These are phyloP conservation scores for Phymanthus crucifer DNA, from an alignment of 92 coral and sea anemone genomes.

Conservation along the genomic window DNA sequence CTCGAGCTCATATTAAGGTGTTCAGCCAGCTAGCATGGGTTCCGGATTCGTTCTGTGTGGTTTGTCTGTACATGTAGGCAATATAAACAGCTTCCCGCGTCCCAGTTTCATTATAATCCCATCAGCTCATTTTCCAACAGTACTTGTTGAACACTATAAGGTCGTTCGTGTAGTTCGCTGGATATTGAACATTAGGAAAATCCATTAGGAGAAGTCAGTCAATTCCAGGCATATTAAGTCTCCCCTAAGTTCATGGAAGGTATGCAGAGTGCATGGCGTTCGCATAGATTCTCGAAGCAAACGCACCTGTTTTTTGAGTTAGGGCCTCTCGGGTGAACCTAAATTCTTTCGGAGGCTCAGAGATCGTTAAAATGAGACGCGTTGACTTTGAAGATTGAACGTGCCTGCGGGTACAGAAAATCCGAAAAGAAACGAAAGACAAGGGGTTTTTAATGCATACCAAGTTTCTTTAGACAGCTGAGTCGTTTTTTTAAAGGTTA, in stretches of 20 bases:
- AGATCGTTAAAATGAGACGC: neutral
- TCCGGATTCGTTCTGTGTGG: neutral
- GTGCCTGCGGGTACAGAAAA: neutral
- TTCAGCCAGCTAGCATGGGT: neutral
- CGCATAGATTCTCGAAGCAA: neutral
- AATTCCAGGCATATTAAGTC: neutral
- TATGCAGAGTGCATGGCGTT: neutral
- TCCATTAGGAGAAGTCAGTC: neutral
- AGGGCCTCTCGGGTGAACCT: neutral
- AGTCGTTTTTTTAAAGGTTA: too few relatives aligned
- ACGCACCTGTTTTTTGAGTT: constrained; percentile 12
- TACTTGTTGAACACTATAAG: neutral
- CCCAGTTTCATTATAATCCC: neutral
- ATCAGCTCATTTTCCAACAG: too few relatives aligned
- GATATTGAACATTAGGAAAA: constrained; percentile 1
- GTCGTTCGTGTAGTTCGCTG: neutral
- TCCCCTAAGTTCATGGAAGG: neutral
- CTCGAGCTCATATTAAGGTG: too few relatives aligned
- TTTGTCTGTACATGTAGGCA: neutral
- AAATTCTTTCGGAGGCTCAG: constrained; percentile 1
- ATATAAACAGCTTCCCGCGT: constrained; percentile 2
- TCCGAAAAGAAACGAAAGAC: neutral
- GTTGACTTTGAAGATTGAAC: constrained; percentile 2
- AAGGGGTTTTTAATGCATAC: neutral
- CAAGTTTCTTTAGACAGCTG: neutral